A percentile compares a stretch with the other conserved stretches of the same genome.
Evolutionary conservation across 2,797 vertebrate genomes (phyloP).

Genomic region (Vultur gryphus): DNA sequence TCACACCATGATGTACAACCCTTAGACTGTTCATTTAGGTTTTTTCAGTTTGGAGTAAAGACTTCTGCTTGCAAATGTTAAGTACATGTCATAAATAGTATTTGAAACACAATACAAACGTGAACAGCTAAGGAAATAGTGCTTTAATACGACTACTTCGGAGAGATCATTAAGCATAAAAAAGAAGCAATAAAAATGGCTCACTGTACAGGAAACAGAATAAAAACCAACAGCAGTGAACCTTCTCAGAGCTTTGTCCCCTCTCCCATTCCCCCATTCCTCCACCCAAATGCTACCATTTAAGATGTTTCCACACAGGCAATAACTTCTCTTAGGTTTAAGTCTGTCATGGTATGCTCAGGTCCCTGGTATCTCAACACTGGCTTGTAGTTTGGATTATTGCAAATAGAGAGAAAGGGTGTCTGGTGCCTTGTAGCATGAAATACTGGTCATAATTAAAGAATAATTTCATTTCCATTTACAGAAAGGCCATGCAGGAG

Average conservation of each 20-base stretch:
- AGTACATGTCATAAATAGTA: background rate
- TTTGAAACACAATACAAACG: background rate
- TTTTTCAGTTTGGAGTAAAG: background rate
- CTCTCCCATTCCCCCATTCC: background rate
- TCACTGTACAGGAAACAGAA: background rate
- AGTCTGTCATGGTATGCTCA: rapidly evolving
- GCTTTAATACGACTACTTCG: background rate
- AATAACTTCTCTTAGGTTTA: background rate
- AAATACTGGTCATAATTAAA: background rate
- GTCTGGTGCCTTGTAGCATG: background rate
- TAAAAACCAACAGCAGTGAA: background rate
- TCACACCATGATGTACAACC: background rate
- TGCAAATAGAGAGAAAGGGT: background rate
- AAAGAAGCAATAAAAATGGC: background rate
- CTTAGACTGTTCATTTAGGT: background rate
- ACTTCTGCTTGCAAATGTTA: background rate
- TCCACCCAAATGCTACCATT: background rate
- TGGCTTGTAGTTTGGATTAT: background rate
- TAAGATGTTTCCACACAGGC: background rate
- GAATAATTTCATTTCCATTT: constrained; percentile 3
- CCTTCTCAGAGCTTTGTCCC: background rate
- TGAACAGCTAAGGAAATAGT: background rate
- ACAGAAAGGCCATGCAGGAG: background rate
- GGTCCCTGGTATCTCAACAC: background rate
- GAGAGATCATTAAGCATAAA: background rate